Base-by-base conservation (phyloP, 2,797 vertebrate genomes). In the Meda fulgida region DNA sequence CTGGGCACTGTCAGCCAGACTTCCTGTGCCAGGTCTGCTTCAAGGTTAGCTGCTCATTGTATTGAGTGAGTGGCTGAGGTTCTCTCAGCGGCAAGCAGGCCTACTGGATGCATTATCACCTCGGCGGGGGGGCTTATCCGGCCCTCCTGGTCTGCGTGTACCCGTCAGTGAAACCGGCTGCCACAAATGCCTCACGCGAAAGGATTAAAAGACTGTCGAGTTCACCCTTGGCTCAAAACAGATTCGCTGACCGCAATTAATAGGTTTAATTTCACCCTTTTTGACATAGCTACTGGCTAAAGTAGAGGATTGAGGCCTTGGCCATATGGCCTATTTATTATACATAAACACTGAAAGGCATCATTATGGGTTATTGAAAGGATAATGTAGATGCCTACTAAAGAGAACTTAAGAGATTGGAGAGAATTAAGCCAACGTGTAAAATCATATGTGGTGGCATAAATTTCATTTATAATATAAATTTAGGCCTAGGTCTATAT, bases 31-130 rank as follows among this genome's bases (percentile, higher is more conserved):
- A 76, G 83, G 80, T 80, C 38, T 78, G 87, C 48, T 93, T 95
- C 93, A 95, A 95, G 94, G 94, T 94, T 93, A 93, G 93, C 88
- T 93, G 93, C 92, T 94, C 92, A 94, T 92, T 90, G 92, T 93
- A 93, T 94, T 90, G 92, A 94, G 92, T 76, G 89, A 89, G 83
- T 36, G 76, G 66, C 66, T 79, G 75, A 72, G 83, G 78, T 72
- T 85, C 77, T 79, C 67, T 72, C 91, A 89, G 16, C 87, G 87
- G 92, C 88, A 2, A 3, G 87, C 88, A 81, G 84, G 90, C 89
- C 90, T 48, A 84, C 90, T 91, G 92, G 92, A 85, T 94, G 94
- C 94, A 95, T 95, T 95, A 95, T 93, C 93, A 94, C 93, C 94
- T 94, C 94, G 5, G 94, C 89, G 89, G 93, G 92, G 91, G 91